Percentiles rank a stretch among this genome's conserved stretches.
phyloP scores from a whole-genome alignment of 2,888 invertebrate species.

The Heteropelma amictum region DNA sequence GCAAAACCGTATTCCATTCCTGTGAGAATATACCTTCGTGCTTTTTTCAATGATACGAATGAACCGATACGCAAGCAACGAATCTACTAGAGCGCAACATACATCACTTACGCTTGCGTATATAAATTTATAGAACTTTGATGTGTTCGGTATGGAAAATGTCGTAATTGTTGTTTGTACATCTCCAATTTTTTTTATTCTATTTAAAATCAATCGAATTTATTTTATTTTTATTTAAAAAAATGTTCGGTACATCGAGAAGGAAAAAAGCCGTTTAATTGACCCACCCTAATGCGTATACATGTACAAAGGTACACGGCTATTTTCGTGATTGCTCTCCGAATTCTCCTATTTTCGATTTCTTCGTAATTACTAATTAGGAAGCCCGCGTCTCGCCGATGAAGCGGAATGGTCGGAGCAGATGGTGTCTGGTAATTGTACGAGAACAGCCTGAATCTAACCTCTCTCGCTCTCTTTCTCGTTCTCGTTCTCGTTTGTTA shows the following conservation, averaged over 20 bases:
- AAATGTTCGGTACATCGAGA: too few species aligned
- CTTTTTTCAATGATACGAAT: slow-evolving; percentile 28
- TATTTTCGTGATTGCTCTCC: slow-evolving; percentile 19
- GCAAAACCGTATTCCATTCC: slow-evolving; percentile 30
- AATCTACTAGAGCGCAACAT: slow-evolving; percentile 40
- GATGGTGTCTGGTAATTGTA: slow-evolving; percentile 66
- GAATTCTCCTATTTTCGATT: slow-evolving; percentile 64
- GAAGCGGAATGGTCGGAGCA: slow-evolving; percentile 62
- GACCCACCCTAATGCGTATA: too few species aligned
- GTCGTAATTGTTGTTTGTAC: too few species aligned
- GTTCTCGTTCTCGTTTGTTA: slow-evolving; percentile 12
- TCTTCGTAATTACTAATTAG: slow-evolving; percentile 68
- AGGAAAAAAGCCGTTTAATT: too few species aligned
- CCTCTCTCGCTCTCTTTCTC: neutral
- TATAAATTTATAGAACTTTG: neutral
- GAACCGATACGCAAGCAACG: slow-evolving; percentile 32
- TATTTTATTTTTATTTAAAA: too few species aligned
- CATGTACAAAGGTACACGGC: slow-evolving; percentile 16
- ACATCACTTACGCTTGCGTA: slow-evolving; percentile 2
- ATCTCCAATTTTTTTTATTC: too few species aligned
- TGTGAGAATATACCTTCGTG: slow-evolving; percentile 13
- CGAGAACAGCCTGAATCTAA: slow-evolving; percentile 47
- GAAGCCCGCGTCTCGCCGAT: slow-evolving; percentile 63
- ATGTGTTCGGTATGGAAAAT: too few species aligned
- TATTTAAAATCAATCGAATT: too few species aligned